phyloP scores from a whole-genome alignment of 2,797 vertebrate species.

The Coilia nasus region DNA sequence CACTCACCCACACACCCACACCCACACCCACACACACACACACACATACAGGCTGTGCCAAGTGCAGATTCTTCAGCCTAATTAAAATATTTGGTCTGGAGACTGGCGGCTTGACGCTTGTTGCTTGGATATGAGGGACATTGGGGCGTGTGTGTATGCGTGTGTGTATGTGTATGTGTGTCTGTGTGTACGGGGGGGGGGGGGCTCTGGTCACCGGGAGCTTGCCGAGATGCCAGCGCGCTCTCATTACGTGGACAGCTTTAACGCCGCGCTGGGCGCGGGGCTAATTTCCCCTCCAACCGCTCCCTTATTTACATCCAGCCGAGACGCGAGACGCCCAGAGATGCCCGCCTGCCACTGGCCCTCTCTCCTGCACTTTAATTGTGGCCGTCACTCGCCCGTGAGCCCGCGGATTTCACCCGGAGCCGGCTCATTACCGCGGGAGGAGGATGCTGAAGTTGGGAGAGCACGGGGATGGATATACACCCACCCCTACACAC shows the following conservation, averaged over 20 bases:
- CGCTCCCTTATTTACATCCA: constrained; percentile 22
- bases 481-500: background rate
- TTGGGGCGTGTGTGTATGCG: background rate
- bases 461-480: background rate
- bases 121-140: background rate
- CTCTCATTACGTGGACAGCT: constrained; percentile 25
- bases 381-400: constrained; percentile 17
- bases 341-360: constrained; percentile 14
- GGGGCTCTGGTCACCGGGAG: constrained; percentile 8
- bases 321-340: background rate
- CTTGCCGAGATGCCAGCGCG: constrained; percentile 3
- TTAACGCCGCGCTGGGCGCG: constrained; percentile 14
- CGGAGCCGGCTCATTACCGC: background rate
- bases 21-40: background rate
- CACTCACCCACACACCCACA: constrained; percentile 2
- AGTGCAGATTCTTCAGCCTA: constrained; percentile 24
- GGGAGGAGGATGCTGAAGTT: constrained; percentile 1
- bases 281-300: constrained; percentile 7
- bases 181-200: too few relatives aligned
- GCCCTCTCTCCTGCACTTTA: background rate
- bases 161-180: background rate
- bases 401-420: constrained; percentile 16
- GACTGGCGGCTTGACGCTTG: constrained; percentile 19
- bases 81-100: constrained; percentile 24
- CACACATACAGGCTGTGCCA: background rate